These are phyloP conservation scores for Drosophila pandora DNA, from an alignment of 1,140 invertebrate species.

Conservation along the genomic window DNA sequence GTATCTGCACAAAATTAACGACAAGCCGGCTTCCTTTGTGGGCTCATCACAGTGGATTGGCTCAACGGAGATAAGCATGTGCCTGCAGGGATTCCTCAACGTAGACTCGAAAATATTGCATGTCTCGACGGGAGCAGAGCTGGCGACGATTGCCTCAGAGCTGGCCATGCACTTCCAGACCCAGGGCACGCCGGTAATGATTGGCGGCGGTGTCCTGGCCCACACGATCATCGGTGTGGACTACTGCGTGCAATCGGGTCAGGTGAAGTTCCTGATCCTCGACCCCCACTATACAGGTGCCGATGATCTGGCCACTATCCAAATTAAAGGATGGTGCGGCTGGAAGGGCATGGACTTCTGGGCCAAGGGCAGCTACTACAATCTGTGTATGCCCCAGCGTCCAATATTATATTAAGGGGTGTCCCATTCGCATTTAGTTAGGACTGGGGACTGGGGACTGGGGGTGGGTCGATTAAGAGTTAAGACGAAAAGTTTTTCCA, in stretches of 20 bases:
- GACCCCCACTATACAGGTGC: slow-evolving; percentile 98
- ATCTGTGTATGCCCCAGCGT: slow-evolving; percentile 95
- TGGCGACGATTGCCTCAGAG: slow-evolving; percentile 91
- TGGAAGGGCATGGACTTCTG: slow-evolving; percentile 97
- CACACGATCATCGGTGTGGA: slow-evolving; percentile 98
- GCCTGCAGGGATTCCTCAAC: slow-evolving; percentile 92
- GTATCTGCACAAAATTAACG: slow-evolving; percentile 96
- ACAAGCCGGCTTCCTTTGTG: slow-evolving; percentile 95
- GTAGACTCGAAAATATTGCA: slow-evolving; percentile 93
- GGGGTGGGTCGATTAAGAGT: slow-evolving; percentile 5
- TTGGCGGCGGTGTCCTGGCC: slow-evolving; percentile 98
- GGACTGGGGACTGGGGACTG: background rate
- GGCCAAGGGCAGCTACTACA: slow-evolving; percentile 96
- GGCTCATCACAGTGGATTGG: slow-evolving; percentile 98
- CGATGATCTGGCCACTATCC: slow-evolving; percentile 89
- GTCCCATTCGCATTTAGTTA: slow-evolving; percentile 41
- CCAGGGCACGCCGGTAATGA: slow-evolving; percentile 99
- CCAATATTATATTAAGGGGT: slow-evolving; percentile 85
- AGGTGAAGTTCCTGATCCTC: slow-evolving; percentile 95
- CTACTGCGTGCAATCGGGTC: slow-evolving; percentile 90
- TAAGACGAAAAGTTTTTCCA: background rate
- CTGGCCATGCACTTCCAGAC: slow-evolving; percentile 95
- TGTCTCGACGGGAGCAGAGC: slow-evolving; percentile 92
- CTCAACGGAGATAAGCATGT: slow-evolving; percentile 97
- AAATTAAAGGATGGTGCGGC: slow-evolving; percentile 95